Evolutionary conservation across 2,888 invertebrate species (phyloP).

Genomic region (Monopis laevigella): DNA sequence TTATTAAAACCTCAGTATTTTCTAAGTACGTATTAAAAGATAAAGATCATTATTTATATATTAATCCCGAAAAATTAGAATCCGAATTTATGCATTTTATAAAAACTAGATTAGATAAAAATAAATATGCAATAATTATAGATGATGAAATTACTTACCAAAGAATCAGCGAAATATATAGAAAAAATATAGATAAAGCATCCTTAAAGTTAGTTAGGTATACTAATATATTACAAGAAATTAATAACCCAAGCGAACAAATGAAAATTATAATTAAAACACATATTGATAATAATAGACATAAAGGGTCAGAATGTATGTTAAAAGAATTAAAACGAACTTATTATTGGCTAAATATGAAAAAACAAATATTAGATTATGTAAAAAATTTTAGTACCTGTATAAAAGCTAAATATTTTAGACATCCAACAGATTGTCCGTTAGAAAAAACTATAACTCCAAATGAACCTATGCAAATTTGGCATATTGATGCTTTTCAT

Average conservation of each 20-base stretch:
- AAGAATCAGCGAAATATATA: background rate
- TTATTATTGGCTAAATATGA: too few relatives aligned
- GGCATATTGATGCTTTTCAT: too few relatives aligned
- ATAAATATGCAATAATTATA: background rate
- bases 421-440: too few relatives aligned
- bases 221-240: background rate
- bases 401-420: too few relatives aligned
- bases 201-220: background rate
- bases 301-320: too few relatives aligned
- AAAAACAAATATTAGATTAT: too few relatives aligned
- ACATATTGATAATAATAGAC: too few relatives aligned
- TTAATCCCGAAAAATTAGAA: background rate
- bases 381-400: too few relatives aligned
- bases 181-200: background rate
- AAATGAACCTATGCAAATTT: background rate
- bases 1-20: background rate
- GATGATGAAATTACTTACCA: background rate
- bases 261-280: background rate
- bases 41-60: background rate
- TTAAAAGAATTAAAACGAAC: too few relatives aligned
- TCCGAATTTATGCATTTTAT: background rate
- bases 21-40: background rate
- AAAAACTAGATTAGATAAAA: background rate
- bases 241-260: background rate
- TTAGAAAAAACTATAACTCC: background rate